Evolutionary conservation across 2,113 vertebrate species (phyloP).

Genomic region (Pelecanoides urinatrix): DNA sequence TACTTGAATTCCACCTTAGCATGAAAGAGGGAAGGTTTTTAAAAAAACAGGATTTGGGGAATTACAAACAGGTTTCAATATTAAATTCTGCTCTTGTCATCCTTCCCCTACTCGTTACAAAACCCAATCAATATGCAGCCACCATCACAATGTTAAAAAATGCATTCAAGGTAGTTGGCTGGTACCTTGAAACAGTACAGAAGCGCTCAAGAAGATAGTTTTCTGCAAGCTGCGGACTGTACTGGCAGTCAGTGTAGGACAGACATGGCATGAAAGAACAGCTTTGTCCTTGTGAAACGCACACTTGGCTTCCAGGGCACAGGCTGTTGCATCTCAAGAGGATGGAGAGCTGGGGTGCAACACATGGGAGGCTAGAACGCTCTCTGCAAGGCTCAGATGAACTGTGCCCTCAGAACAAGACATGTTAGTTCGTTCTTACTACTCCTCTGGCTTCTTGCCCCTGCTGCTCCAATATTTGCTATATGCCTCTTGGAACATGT

Average conservation of each 20-base stretch:
- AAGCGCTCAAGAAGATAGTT: background rate
- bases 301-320: background rate
- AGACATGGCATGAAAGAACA: background rate
- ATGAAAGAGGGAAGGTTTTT: background rate
- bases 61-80: conserved; percentile 21
- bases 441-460: conserved; percentile 50
- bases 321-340: conserved; percentile 24
- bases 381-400: conserved; percentile 15
- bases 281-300: background rate
- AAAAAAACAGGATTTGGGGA: background rate
- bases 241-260: background rate
- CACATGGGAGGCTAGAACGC: background rate
- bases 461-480: conserved; percentile 81
- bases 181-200: background rate
- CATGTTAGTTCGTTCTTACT: background rate
- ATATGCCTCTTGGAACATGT: conserved; percentile 89
- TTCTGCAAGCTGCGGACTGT: background rate
- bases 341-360: conserved; percentile 10
- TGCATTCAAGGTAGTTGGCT: background rate
- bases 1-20: conserved; percentile 27
- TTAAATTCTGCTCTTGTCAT: background rate
- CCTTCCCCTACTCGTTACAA: background rate
- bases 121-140: background rate
- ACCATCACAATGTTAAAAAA: background rate
- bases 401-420: background rate